Percentiles rank a stretch among this genome's conserved stretches.
These are phyloP conservation scores for Varroa destructor DNA, from an alignment of 1,140 invertebrate species.

Conservation along the genomic window DNA sequence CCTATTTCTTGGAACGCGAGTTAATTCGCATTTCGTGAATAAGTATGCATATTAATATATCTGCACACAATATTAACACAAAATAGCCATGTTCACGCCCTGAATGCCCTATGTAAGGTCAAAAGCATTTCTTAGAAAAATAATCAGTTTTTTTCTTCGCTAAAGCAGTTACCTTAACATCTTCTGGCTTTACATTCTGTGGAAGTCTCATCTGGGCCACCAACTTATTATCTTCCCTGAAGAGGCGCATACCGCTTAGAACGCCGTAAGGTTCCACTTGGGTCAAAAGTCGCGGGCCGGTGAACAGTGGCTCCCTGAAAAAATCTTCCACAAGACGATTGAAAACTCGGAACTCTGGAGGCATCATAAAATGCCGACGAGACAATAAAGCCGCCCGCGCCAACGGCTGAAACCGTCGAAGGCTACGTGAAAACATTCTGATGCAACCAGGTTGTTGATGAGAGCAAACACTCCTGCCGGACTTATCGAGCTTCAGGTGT, in stretches of 20 bases:
- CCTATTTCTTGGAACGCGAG: neutral
- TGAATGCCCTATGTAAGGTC: too few species aligned
- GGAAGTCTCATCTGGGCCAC: constrained; percentile 10
- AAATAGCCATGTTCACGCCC: too few species aligned
- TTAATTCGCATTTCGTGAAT: too few species aligned
- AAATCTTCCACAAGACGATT: constrained; percentile 17
- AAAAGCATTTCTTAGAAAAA: too few species aligned
- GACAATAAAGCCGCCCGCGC: neutral
- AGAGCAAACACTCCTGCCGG: too few species aligned
- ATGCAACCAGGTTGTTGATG: too few species aligned
- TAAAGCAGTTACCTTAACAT: neutral
- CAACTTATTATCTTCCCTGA: neutral
- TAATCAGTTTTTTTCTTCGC: too few species aligned
- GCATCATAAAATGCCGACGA: neutral
- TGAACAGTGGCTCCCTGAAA: constrained; percentile 9
- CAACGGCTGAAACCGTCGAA: neutral
- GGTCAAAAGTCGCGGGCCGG: neutral
- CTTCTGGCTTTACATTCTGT: constrained; percentile 10
- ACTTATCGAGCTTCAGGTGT: too few species aligned
- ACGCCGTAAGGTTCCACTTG: neutral
- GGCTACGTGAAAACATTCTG: constrained; percentile 11
- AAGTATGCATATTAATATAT: too few species aligned
- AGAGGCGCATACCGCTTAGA: neutral
- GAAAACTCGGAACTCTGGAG: constrained; percentile 5
- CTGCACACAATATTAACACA: too few species aligned